Percentiles rank a stretch among this genome's conserved stretches.
These are phyloP conservation scores for Liparis tanakae DNA, from an alignment of 2,797 vertebrate species.

Conservation along the genomic window DNA sequence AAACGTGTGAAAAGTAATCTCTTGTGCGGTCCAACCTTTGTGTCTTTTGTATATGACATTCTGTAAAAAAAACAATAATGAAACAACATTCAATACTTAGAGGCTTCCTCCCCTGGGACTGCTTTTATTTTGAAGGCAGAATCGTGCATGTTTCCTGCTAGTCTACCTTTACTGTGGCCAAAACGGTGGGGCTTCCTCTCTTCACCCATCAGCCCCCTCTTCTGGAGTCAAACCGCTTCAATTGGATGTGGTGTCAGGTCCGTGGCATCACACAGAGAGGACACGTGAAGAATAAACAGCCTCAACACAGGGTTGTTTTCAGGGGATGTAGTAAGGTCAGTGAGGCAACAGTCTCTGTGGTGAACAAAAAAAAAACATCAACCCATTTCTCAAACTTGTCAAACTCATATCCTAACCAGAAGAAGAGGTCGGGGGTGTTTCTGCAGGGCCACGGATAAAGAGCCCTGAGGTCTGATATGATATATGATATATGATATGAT, in stretches of 20 bases:
- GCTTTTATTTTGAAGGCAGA: conserved; percentile 71
- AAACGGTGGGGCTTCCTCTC: conserved; percentile 85
- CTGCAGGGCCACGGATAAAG: neutral
- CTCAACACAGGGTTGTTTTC: neutral
- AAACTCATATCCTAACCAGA: neutral
- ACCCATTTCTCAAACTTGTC: neutral
- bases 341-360: neutral
- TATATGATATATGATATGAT: no score
- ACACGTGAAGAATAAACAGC: conserved; percentile 19
- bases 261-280: conserved; percentile 34
- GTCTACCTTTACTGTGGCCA: conserved; percentile 42
- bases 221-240: conserved; percentile 78
- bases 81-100: neutral
- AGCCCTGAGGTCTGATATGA: neutral
- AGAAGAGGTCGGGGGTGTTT: neutral
- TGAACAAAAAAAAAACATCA: neutral
- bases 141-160: conserved; percentile 55
- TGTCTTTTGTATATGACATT: neutral
- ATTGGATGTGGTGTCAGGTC: conserved; percentile 43
- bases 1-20: neutral
- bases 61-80: neutral
- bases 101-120: conserved; percentile 22
- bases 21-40: neutral
- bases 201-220: conserved; percentile 83
- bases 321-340: neutral